Conservation (phyloP, 2,888 invertebrate species). For the Lissocephala sabroskyi region DNA sequence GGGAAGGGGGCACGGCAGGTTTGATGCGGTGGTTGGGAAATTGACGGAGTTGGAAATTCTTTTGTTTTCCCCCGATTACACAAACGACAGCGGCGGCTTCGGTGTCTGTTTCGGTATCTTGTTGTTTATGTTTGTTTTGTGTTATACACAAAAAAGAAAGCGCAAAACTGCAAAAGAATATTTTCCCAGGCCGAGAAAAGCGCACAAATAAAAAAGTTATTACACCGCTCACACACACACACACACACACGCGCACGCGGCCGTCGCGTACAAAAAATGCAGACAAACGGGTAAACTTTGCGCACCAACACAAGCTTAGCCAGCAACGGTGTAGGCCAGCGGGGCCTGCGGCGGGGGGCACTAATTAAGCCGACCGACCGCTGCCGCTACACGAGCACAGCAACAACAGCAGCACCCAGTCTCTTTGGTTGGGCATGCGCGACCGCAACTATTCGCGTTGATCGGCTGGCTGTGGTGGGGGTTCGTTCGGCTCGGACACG, state of each 20-base stretch:
- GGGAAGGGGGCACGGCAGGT: too few relatives aligned
- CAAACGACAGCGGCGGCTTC: constrained; percentile 1
- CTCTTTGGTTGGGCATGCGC: constrained; percentile 61
- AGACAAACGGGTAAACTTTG: constrained; percentile 65
- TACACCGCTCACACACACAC: constrained; percentile 17
- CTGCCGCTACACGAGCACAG: constrained; percentile 22
- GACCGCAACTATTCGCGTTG: constrained; percentile 27
- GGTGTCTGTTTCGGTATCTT: constrained; percentile 8
- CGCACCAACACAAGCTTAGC: constrained; percentile 9
- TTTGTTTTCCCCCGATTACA: constrained; percentile 27
- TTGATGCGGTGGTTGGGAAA: constrained; percentile 40
- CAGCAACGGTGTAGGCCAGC: constrained; percentile 1
- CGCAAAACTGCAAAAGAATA: constrained; percentile 45
- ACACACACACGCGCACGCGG: constrained; percentile 10
- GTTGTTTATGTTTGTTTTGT: constrained; percentile 39
- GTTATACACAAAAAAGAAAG: constrained; percentile 53
- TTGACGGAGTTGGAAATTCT: constrained; percentile 18
- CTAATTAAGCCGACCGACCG: constrained; percentile 59
- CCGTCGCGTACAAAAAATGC: constrained; percentile 45
- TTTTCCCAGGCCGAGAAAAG: constrained; percentile 50
- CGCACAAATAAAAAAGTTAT: constrained; percentile 23
- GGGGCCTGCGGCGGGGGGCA: constrained; percentile 13
- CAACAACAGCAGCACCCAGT: constrained; percentile 23
- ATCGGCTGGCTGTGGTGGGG: too few relatives aligned
- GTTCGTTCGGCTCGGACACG: neutral